Evolutionary conservation across 2,888 invertebrate species (phyloP).

Genomic region (Chrysopilus asiliformis): DNA sequence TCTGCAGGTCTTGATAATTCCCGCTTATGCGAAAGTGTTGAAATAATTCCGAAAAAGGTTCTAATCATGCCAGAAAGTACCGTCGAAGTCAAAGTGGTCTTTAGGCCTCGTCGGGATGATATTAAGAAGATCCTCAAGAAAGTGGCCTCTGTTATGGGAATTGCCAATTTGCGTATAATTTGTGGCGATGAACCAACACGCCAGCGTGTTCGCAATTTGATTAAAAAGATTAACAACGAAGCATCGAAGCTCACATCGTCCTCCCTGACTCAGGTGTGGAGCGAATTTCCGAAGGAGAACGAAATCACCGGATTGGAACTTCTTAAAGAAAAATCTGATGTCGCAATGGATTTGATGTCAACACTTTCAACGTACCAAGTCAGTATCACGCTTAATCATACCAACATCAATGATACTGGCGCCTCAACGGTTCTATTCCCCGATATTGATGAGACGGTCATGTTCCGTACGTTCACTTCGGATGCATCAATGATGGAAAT

Average conservation of each 20-base stretch:
- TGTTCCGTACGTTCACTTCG: constrained; percentile 27
- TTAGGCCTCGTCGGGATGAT: constrained; percentile 38
- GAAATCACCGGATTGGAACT: constrained; percentile 20
- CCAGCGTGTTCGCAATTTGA: constrained; percentile 28
- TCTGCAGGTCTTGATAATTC: constrained; percentile 24
- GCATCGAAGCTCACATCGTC: constrained; percentile 22
- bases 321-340: constrained; percentile 25
- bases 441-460: constrained; percentile 31
- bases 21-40: constrained; percentile 25
- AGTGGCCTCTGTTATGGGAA: constrained; percentile 30
- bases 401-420: constrained; percentile 26
- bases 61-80: constrained; percentile 34
- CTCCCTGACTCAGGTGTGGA: constrained; percentile 24
- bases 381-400: constrained; percentile 29
- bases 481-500: constrained; percentile 1
- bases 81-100: constrained; percentile 32
- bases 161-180: constrained; percentile 38
- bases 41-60: constrained; percentile 35
- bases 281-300: constrained; percentile 24
- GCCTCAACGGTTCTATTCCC: constrained; percentile 24
- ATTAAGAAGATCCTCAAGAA: constrained; percentile 31
- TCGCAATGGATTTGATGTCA: constrained; percentile 25
- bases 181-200: constrained; percentile 42
- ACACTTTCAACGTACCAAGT: constrained; percentile 28
- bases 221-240: constrained; percentile 24